Percentiles rank a stretch among this genome's conserved stretches.
Evolutionary conservation across 2,113 vertebrate species (phyloP).

Genomic region (Passer montanus): DNA sequence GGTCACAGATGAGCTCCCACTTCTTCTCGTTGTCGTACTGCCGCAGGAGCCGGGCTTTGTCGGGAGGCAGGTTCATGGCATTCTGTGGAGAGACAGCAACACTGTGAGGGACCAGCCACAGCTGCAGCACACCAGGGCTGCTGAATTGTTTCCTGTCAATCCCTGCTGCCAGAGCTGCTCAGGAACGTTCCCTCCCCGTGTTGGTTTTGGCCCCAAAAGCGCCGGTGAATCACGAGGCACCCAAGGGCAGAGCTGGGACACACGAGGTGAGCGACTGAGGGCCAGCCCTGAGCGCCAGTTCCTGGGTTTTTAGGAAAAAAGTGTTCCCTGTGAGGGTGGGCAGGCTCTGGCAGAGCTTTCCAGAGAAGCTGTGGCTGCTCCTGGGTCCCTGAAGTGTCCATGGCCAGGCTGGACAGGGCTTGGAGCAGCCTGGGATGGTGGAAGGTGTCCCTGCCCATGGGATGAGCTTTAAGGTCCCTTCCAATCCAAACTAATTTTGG

Average conservation of each 20-base stretch:
- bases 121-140: not conserved
- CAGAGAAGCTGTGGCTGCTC: not conserved
- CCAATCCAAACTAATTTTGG: not conserved
- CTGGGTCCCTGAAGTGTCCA: not conserved
- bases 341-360: not conserved
- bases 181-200: not conserved
- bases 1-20: slow-evolving; percentile 98
- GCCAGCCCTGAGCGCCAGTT: not conserved
- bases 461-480: not conserved
- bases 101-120: not conserved
- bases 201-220: not conserved
- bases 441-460: not conserved
- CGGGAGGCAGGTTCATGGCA: slow-evolving; percentile 98
- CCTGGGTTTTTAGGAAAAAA: fast-evolving
- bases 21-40: slow-evolving; percentile 99
- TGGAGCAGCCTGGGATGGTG: fast-evolving
- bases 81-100: slow-evolving; percentile 78
- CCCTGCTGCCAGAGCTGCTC: not conserved
- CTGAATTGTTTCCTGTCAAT: not conserved
- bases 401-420: not conserved
- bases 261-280: fast-evolving
- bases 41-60: slow-evolving; percentile 93
- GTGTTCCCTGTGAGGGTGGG: fast-evolving
- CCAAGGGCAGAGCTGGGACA: not conserved
- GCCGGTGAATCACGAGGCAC: not conserved